A percentile compares a stretch with the other conserved stretches of the same genome.
These are phyloP conservation scores for Oreochromis spilurus DNA, from an alignment of 2,113 vertebrate species.

Conservation along the genomic window DNA sequence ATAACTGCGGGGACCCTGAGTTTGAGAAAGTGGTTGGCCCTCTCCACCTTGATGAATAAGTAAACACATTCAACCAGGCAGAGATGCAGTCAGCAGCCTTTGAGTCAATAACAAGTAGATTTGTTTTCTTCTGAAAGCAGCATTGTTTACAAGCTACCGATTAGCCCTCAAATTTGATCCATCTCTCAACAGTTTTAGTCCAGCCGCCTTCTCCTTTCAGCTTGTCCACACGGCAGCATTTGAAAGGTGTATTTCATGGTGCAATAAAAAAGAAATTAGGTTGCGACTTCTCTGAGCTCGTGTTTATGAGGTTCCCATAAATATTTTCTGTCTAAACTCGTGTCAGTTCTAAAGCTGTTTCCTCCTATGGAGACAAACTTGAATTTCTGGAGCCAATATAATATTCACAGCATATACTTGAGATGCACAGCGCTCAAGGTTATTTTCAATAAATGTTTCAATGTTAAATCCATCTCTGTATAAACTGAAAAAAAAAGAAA, in stretches of 20 bases:
- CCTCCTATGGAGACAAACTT: background rate
- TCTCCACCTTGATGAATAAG: conserved; percentile 65
- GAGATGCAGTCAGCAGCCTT: conserved; percentile 22
- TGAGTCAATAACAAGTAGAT: conserved; percentile 57
- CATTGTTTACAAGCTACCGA: conserved; percentile 52
- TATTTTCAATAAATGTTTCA: background rate
- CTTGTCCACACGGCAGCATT: background rate
- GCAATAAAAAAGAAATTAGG: conserved; percentile 41
- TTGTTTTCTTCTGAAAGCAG: conserved; percentile 57
- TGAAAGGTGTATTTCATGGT: conserved; percentile 15
- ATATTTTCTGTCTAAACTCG: conserved; percentile 43
- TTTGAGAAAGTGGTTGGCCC: conserved; percentile 21
- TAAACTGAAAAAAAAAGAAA: background rate
- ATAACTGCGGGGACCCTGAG: conserved; percentile 33
- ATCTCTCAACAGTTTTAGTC: conserved; percentile 9
- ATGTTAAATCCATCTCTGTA: background rate
- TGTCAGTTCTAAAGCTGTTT: conserved; percentile 23
- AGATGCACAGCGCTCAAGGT: background rate
- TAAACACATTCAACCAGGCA: conserved; percentile 49
- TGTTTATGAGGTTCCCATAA: conserved; percentile 26
- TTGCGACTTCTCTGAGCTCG: background rate
- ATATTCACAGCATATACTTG: background rate
- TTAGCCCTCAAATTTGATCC: conserved; percentile 53
- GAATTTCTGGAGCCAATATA: background rate
- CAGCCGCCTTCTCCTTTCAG: background rate